These are phyloP conservation scores for Prionailurus bengalensis DNA, from an alignment of 2,113 vertebrate species.

Conservation along the genomic window DNA sequence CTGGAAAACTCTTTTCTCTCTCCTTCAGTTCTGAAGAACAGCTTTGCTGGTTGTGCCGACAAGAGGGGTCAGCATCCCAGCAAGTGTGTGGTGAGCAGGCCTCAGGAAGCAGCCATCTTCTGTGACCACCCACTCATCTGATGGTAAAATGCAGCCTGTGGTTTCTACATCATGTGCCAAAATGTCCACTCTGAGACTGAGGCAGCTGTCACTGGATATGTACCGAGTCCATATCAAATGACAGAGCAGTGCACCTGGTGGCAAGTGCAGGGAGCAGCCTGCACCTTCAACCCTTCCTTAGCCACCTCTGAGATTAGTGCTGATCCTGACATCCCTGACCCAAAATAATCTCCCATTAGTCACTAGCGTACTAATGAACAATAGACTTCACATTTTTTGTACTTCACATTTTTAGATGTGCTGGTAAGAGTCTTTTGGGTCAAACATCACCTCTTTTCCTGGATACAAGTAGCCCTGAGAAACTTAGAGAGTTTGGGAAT, in stretches of 20 bases:
- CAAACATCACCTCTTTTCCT: neutral
- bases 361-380: neutral
- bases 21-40: neutral
- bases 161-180: conserved; percentile 84
- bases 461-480: neutral
- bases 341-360: neutral
- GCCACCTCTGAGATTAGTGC: neutral
- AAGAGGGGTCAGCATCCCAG: conserved; percentile 84
- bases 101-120: conserved; percentile 86
- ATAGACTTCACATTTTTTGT: neutral
- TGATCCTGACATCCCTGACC: neutral
- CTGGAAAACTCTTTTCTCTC: neutral
- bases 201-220: conserved; percentile 85
- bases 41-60: conserved; percentile 80
- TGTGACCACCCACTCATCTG: conserved; percentile 85
- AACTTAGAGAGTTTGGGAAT: neutral
- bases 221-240: conserved; percentile 88
- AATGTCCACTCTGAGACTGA: conserved; percentile 83
- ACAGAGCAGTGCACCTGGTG: neutral
- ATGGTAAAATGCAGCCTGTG: conserved; percentile 76
- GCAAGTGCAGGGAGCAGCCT: fast-evolving
- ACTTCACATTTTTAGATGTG: conserved; percentile 43
- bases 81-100: conserved; percentile 87
- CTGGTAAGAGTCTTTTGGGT: neutral
- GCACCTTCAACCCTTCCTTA: neutral